Percentiles rank a stretch among this genome's conserved stretches.
phyloP scores from a whole-genome alignment of 2,888 invertebrate species.

The Drosophila melanocephala region DNA sequence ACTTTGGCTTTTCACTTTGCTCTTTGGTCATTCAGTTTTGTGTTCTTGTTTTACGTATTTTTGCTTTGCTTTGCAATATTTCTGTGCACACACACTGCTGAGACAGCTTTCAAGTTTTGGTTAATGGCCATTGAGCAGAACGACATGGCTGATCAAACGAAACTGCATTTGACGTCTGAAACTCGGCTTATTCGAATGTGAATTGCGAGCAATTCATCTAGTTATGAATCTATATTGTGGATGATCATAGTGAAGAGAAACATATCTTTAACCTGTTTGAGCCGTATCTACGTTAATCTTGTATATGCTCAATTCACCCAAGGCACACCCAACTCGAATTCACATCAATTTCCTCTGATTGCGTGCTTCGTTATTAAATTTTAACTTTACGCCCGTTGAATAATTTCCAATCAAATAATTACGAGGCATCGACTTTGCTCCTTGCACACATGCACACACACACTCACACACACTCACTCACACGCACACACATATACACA shows the following conservation, averaged over 20 bases:
- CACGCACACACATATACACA: neutral
- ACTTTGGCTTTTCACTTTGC: conserved; percentile 26
- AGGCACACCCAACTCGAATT: conserved; percentile 20
- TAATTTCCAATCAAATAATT: conserved; percentile 75
- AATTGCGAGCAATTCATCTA: conserved; percentile 16
- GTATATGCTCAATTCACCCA: neutral
- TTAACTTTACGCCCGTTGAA: conserved; percentile 66
- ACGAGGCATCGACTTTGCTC: conserved; percentile 53
- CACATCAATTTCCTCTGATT: conserved; percentile 51
- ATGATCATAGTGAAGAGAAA: neutral
- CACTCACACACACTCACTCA: conserved; percentile 2
- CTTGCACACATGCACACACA: conserved; percentile 16
- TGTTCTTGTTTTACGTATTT: conserved; percentile 9
- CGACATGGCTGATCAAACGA: neutral
- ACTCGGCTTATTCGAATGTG: conserved; percentile 23
- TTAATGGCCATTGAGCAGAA: conserved; percentile 19
- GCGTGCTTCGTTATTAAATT: conserved; percentile 65
- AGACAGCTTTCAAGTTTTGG: conserved; percentile 20
- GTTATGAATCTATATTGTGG: neutral
- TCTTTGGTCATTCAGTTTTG: conserved; percentile 24
- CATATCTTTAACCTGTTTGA: conserved; percentile 9
- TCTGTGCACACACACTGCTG: conserved; percentile 9
- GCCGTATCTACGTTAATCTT: conserved; percentile 3
- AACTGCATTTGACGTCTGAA: conserved; percentile 16
- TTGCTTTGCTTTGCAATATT: conserved; percentile 28